These are phyloP conservation scores for Saguinus imperator DNA, from an alignment of 2,113 vertebrate genomes.

Conservation along the genomic window DNA sequence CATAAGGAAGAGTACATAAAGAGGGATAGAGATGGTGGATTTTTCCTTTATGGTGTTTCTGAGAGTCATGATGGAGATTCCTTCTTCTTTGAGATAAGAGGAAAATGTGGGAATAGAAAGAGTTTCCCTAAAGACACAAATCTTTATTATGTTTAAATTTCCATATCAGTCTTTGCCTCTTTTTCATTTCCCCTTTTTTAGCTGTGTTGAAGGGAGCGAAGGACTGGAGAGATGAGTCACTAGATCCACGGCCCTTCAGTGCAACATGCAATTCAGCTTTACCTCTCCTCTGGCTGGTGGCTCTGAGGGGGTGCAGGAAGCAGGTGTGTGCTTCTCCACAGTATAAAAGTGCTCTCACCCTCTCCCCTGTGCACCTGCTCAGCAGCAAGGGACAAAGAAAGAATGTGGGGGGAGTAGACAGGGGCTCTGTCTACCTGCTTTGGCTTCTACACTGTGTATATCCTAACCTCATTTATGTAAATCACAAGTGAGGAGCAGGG, in stretches of 20 bases:
- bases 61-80: background rate
- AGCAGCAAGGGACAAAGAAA: background rate
- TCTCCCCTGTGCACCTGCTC: background rate
- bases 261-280: background rate
- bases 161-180: background rate
- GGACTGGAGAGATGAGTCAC: background rate
- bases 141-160: background rate
- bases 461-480: background rate
- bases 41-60: background rate
- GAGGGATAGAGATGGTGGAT: background rate
- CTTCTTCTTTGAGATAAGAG: background rate
- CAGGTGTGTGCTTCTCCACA: background rate
- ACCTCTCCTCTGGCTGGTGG: background rate
- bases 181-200: background rate
- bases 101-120: background rate
- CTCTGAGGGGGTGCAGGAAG: background rate
- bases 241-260: background rate
- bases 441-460: background rate
- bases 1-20: background rate
- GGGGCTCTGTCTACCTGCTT: background rate
- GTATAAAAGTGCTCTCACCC: fast-evolving
- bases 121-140: background rate
- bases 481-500: background rate
- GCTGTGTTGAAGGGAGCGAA: background rate
- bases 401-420: fast-evolving